Evolutionary conservation across 2,797 vertebrate species (phyloP), one percentile per base, ranked within the genome.

Genomic region (Sebastes iracundus): DNA sequence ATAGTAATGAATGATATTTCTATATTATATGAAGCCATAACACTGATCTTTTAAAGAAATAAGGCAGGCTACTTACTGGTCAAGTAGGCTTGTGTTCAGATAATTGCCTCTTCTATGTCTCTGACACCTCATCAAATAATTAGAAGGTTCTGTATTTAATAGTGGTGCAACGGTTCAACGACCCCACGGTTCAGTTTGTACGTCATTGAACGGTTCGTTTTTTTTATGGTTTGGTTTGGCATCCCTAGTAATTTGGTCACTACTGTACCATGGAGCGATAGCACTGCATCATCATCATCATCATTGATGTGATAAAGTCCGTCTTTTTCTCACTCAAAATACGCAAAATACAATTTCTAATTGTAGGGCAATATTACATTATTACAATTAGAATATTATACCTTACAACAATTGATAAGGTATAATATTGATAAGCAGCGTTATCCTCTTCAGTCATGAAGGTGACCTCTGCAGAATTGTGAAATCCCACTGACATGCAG

Each of bases 381-480:
- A 32, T 10, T 25, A 28, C 38, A 67, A 67, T 18, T 49, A 13
- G 10, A 28, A 58, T 52, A 16, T 30, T 52, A 46, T 6, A 73
- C 23, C 2, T 20, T 52, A 23, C 8, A 76, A 79, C 64, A 53
- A 4, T 4, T 72, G 38, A 72, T 32, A 23, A 22, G 13, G 58
- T 72, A n/a, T 23, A 12, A 0, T 18, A 33, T 28, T 52, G 32
- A 68, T 27, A 14, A 56, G 49, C 64, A 60, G 60, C 2, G 28
- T 76, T 68, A 25, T 72, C 61, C 30, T 79, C 61, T 28, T 73
- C 46, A 58, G 62, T 75, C 65, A n/a, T 79, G 63, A 76, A 35
- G 75, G 77, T 80, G 66, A 76, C 84, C 86, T 86, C 86, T 84
- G 80, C 84, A 73, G 84, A 85, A 66, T 25, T 10, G 68, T 84